A percentile compares a stretch with the other conserved stretches of the same genome.
phyloP scores from a whole-genome alignment of 2,797 vertebrate species.

The Rhabdophis nuchalis region DNA sequence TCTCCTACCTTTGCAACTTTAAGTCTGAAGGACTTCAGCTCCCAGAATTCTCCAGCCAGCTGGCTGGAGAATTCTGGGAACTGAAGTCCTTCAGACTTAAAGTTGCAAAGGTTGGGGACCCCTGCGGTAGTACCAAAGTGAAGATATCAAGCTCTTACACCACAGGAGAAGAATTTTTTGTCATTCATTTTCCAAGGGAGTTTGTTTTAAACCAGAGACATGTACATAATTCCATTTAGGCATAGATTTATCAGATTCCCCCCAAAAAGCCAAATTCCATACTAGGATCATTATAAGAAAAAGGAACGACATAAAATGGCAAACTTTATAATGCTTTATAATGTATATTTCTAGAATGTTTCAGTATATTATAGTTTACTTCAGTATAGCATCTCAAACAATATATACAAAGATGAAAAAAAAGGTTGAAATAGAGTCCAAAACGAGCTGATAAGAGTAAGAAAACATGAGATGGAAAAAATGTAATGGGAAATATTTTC shows the following conservation, averaged over 20 bases:
- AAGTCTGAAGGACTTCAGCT: too few relatives aligned
- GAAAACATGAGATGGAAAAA: background rate
- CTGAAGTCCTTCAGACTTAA: too few relatives aligned
- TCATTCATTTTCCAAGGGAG: background rate
- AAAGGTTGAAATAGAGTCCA: background rate
- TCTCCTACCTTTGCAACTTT: too few relatives aligned
- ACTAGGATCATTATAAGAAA: background rate
- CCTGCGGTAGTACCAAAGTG: background rate
- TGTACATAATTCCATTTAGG: background rate
- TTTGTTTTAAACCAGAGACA: background rate
- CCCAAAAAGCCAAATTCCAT: background rate
- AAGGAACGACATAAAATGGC: background rate
- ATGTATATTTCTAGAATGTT: background rate
- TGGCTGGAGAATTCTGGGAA: too few relatives aligned
- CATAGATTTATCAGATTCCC: background rate
- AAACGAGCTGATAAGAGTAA: background rate
- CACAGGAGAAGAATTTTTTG: background rate
- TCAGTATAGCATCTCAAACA: background rate
- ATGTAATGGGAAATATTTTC: background rate
- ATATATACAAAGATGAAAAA: background rate
- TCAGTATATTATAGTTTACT: background rate
- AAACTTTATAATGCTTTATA: background rate
- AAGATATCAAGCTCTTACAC: background rate
- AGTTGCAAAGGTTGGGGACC: too few relatives aligned
- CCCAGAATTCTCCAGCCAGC: too few relatives aligned